Evolutionary conservation across 2,113 vertebrate genomes (phyloP).

Genomic region (Castor canadensis): DNA sequence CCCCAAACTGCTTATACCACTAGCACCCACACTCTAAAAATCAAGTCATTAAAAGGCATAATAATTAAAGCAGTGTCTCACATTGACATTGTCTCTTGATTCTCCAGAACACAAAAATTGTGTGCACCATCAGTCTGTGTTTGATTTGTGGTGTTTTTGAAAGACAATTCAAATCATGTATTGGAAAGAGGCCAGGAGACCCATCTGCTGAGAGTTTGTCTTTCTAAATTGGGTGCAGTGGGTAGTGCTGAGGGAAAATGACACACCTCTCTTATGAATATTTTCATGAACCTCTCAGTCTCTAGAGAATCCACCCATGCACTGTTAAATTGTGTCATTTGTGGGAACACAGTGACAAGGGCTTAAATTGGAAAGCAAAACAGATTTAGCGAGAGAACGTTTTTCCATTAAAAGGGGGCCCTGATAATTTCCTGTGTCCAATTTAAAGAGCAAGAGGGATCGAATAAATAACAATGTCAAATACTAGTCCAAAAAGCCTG

Average conservation of each 20-base stretch:
- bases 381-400: not conserved
- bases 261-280: constrained; percentile 79
- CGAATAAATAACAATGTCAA: not conserved
- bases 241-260: constrained; percentile 64
- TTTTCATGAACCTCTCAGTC: constrained; percentile 75
- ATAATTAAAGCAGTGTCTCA: not conserved
- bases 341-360: constrained; percentile 58
- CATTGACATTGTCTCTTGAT: not conserved
- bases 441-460: not conserved
- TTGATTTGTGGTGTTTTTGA: constrained; percentile 44
- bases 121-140: constrained; percentile 41
- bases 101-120: constrained; percentile 38
- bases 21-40: not conserved
- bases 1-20: not conserved
- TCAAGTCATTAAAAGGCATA: not conserved
- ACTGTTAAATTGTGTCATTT: constrained; percentile 66
- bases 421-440: constrained; percentile 15
- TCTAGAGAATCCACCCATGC: constrained; percentile 69
- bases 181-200: constrained; percentile 80
- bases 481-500: not conserved
- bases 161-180: constrained; percentile 44
- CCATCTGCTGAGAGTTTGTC: constrained; percentile 80
- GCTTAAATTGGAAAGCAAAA: constrained; percentile 18
- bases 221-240: constrained; percentile 76
- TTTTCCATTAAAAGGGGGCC: not conserved